A percentile compares a stretch with the other conserved stretches of the same genome.
phyloP scores from a whole-genome alignment of 2,888 invertebrate genomes.

The Drosophila aldrichi region DNA sequence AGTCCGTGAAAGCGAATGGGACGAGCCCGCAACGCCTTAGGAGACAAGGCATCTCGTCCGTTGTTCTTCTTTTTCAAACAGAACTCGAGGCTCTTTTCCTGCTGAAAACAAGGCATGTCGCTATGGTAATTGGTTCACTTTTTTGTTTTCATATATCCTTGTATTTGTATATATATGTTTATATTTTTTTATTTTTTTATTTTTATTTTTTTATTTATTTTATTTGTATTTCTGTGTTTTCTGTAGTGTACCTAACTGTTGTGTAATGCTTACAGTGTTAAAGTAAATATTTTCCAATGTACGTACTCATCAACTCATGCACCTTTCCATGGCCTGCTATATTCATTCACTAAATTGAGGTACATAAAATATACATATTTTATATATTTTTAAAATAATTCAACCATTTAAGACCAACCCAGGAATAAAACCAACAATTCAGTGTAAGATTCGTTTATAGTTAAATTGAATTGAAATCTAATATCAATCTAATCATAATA shows the following conservation, averaged over 20 bases:
- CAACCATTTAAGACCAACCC: too few species aligned
- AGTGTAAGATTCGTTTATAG: slow-evolving; percentile 2
- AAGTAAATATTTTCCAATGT: not conserved
- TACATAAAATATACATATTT: too few species aligned
- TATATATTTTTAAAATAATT: too few species aligned
- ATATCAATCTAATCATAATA: not conserved
- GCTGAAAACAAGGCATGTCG: slow-evolving; percentile 7
- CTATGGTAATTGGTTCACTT: not conserved
- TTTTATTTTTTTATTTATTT: not conserved
- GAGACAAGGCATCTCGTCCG: slow-evolving; percentile 47
- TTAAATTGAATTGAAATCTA: slow-evolving; percentile 1
- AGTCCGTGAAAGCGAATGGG: slow-evolving; percentile 81
- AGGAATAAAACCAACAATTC: not conserved
- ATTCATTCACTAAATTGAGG: too few species aligned
- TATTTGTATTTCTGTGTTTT: slow-evolving; percentile 2
- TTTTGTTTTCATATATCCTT: not conserved
- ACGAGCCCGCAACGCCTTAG: slow-evolving; percentile 76
- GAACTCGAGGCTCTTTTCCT: slow-evolving; percentile 13
- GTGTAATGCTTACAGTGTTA: slow-evolving; percentile 1
- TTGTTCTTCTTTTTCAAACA: slow-evolving; percentile 31
- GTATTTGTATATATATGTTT: not conserved
- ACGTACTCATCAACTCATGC: not conserved
- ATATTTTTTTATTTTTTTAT: slow-evolving; percentile 1
- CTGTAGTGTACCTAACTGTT: slow-evolving; percentile 20
- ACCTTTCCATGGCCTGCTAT: slow-evolving; percentile 9